phyloP scores from a whole-genome alignment of 2,888 invertebrate species.

The Amaurobius ferox region DNA sequence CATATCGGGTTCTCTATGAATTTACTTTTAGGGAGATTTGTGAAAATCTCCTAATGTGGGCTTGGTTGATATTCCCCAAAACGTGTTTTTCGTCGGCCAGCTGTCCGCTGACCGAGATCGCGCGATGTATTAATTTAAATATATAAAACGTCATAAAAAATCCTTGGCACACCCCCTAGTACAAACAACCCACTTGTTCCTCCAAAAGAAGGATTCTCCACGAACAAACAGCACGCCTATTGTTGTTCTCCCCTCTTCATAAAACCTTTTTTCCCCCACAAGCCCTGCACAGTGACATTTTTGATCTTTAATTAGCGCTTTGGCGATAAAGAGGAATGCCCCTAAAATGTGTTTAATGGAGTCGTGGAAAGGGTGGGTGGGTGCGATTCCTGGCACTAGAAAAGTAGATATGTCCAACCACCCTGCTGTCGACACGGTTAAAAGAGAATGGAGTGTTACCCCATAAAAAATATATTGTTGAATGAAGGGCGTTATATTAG shows the following conservation, averaged over 20 bases:
- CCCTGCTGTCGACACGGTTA: neutral
- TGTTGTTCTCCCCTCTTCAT: neutral
- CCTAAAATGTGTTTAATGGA: slow-evolving; percentile 5
- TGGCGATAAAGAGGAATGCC: neutral
- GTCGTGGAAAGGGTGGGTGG: neutral
- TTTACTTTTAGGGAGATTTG: no score
- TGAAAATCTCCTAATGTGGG: no score
- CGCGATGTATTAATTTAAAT: neutral
- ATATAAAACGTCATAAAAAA: neutral
- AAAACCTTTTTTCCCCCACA: neutral
- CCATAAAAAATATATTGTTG: neutral
- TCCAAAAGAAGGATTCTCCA: slow-evolving; percentile 19
- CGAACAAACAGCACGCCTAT: slow-evolving; percentile 20
- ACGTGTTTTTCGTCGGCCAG: slow-evolving; percentile 4
- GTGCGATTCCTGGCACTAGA: neutral
- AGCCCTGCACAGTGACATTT: neutral
- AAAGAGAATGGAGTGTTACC: neutral
- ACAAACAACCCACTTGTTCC: slow-evolving; percentile 35
- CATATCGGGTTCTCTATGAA: no score
- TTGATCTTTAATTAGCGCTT: slow-evolving; percentile 17
- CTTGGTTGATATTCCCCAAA: no score
- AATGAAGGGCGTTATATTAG: neutral
- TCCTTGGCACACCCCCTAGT: slow-evolving; percentile 5
- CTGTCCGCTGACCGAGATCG: neutral
- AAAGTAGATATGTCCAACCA: neutral